Evolutionary conservation across 2,113 vertebrate genomes (phyloP).

Genomic region (Tyrannus savana): DNA sequence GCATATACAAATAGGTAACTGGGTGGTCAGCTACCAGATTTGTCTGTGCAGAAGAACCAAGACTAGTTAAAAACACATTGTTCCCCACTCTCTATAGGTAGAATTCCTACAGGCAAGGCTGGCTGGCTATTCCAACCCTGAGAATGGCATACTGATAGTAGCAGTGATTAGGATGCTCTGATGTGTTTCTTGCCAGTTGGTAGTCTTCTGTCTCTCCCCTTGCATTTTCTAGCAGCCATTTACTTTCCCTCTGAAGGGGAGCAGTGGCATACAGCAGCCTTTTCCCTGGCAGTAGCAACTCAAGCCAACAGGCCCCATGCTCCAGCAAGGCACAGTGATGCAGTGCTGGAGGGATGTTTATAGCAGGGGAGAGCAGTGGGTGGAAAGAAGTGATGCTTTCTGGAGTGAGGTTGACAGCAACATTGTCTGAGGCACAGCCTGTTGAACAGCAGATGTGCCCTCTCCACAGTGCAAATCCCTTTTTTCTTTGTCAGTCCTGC

Average conservation of each 20-base stretch:
- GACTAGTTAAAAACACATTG: not conserved
- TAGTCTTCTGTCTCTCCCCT: not conserved
- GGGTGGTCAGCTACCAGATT: not conserved
- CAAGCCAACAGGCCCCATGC: not conserved
- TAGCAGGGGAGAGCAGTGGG: not conserved
- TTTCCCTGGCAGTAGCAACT: not conserved
- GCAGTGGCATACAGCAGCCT: not conserved
- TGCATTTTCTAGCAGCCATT: not conserved
- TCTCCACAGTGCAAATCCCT: not conserved
- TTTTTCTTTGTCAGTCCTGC: not conserved
- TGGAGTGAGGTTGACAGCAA: not conserved
- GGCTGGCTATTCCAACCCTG: not conserved
- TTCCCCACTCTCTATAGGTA: not conserved
- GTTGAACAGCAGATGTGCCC: not conserved
- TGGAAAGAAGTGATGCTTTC: constrained; percentile 27
- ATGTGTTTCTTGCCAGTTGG: not conserved
- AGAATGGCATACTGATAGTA: not conserved
- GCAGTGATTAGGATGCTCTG: not conserved
- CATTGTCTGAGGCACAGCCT: not conserved
- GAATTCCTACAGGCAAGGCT: not conserved
- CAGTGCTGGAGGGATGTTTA: not conserved
- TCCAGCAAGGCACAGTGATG: not conserved
- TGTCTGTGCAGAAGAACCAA: not conserved
- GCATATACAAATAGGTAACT: not conserved
- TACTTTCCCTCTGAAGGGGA: not conserved